Percentiles rank a stretch among this genome's conserved stretches.
These are phyloP conservation scores for Pseudobourletiella spinata DNA, from an alignment of 1,140 invertebrate species.

Conservation along the genomic window DNA sequence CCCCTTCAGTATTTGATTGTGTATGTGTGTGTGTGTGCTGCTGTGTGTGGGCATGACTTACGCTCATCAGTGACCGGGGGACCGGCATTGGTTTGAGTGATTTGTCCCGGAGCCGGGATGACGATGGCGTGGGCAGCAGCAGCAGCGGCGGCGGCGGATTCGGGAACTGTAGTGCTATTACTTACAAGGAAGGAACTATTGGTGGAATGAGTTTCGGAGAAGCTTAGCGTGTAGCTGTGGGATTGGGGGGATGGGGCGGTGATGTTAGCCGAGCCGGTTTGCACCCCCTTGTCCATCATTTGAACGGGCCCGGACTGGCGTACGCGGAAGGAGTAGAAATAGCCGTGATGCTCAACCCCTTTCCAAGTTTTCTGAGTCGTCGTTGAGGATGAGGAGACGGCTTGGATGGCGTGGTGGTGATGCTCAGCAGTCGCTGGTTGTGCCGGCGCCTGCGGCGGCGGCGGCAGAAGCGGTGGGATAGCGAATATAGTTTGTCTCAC, in stretches of 20 bases:
- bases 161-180: not conserved
- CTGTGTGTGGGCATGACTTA: too few species aligned
- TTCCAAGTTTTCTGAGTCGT: conserved; percentile 18
- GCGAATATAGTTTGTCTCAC: conserved; percentile 5
- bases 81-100: not conserved
- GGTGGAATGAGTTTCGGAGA: not conserved
- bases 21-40: too few species aligned
- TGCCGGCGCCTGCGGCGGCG: not conserved
- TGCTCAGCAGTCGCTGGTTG: not conserved
- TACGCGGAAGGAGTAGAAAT: conserved; percentile 34
- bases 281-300: conserved; percentile 33
- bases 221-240: conserved; percentile 14
- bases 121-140: not conserved
- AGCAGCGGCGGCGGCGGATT: too few species aligned
- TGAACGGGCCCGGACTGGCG: conserved; percentile 31
- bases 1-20: too few species aligned
- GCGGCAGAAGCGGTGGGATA: not conserved
- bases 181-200: conserved; percentile 5
- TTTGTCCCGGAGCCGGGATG: not conserved
- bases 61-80: not conserved
- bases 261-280: conserved; percentile 11
- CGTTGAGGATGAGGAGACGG: too few species aligned
- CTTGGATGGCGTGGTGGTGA: too few species aligned
- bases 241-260: not conserved
- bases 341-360: conserved; percentile 24